These are phyloP conservation scores for Tipula confusa DNA, from an alignment of 2,888 invertebrate genomes.

Conservation along the genomic window DNA sequence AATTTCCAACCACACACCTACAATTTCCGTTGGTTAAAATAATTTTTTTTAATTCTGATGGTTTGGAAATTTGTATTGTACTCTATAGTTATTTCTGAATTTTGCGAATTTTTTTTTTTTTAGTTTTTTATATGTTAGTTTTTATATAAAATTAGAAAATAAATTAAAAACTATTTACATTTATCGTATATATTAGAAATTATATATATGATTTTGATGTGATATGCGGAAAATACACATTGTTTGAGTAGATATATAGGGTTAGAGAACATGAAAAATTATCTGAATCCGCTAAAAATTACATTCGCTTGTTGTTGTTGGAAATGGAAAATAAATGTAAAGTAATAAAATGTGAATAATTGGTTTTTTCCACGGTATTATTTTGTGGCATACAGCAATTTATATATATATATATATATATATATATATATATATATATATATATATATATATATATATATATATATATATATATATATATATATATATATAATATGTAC, in stretches of 20 bases:
- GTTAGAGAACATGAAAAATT: background rate
- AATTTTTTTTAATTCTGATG: background rate
- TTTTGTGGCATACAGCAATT: background rate
- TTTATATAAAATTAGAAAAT: constrained; percentile 7
- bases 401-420: background rate
- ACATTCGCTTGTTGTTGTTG: background rate
- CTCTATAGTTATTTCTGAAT: background rate
- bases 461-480: background rate
- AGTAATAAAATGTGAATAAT: constrained; percentile 25
- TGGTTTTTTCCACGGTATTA: background rate
- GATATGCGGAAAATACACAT: background rate
- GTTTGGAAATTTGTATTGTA: background rate
- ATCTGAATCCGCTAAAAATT: background rate
- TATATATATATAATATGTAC: background rate
- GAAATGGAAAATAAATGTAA: background rate
- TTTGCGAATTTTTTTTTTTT: background rate
- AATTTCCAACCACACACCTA: constrained; percentile 46
- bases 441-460: background rate
- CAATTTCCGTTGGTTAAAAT: constrained; percentile 43
- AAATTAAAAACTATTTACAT: background rate
- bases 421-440: background rate
- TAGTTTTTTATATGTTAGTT: background rate
- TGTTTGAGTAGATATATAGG: background rate
- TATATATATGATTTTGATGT: background rate
- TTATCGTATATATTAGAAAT: background rate